These are phyloP conservation scores for Pasiphila rectangulata DNA, from an alignment of 2,888 invertebrate species.

Conservation along the genomic window DNA sequence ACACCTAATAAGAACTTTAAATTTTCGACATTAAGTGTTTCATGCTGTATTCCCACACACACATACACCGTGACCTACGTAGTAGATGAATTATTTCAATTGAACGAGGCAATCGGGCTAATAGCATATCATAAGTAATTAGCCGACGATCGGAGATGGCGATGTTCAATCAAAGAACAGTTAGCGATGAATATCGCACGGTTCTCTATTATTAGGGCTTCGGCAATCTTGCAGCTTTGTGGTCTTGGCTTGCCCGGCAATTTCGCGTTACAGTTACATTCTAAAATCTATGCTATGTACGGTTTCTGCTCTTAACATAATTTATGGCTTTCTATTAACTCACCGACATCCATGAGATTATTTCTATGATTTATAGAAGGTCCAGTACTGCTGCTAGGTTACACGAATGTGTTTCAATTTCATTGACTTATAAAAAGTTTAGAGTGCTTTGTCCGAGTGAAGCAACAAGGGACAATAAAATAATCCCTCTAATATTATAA, in stretches of 20 bases:
- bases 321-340: conserved; percentile 26
- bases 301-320: conserved; percentile 28
- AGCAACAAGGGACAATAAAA: too few relatives aligned
- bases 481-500: too few relatives aligned
- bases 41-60: conserved; percentile 24
- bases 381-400: conserved; percentile 1
- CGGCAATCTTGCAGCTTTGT: conserved; percentile 46
- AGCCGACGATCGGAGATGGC: conserved; percentile 45
- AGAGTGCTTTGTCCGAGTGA: too few relatives aligned
- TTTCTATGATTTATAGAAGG: conserved; percentile 20
- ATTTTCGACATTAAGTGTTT: too few relatives aligned
- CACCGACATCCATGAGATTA: conserved; percentile 22
- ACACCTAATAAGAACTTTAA: too few relatives aligned
- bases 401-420: too few relatives aligned
- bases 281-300: conserved; percentile 35
- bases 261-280: conserved; percentile 60
- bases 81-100: conserved; percentile 47
- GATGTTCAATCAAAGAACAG: conserved; percentile 66
- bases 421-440: too few relatives aligned
- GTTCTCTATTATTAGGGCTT: conserved; percentile 60
- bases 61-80: conserved; percentile 32
- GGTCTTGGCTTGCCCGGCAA: conserved; percentile 46
- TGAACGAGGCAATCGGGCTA: conserved; percentile 39
- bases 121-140: conserved; percentile 56
- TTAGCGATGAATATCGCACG: conserved; percentile 68